Evolutionary conservation across 1,140 invertebrate species (phyloP).

Genomic region (Nephotettix cincticeps): DNA sequence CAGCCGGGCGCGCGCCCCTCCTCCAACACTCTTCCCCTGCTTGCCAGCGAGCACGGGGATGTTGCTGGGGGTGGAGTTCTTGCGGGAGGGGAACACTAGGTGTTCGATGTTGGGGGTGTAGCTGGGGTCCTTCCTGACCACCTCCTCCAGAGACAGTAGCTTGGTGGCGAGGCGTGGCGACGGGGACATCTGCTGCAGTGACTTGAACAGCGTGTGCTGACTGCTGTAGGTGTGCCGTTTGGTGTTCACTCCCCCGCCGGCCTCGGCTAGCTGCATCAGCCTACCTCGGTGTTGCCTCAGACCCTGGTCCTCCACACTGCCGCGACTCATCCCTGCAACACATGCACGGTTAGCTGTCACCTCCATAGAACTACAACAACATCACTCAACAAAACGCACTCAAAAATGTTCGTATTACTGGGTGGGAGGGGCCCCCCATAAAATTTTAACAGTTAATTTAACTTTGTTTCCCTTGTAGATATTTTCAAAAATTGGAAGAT

Average conservation of each 20-base stretch:
- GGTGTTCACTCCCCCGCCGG: neutral
- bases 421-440: no score
- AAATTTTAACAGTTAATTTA: no score
- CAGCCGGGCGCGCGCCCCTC: conserved; percentile 45
- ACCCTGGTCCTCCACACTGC: conserved; percentile 11
- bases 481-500: no score
- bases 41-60: conserved; percentile 31
- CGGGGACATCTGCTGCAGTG: conserved; percentile 16
- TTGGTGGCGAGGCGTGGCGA: conserved; percentile 15
- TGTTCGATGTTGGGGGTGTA: conserved; percentile 61
- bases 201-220: conserved; percentile 25
- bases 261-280: conserved; percentile 21
- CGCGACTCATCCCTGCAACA: conserved; percentile 19
- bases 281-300: conserved; percentile 18
- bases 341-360: no score
- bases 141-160: conserved; percentile 22
- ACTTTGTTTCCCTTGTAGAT: no score
- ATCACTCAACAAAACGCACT: no score
- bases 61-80: conserved; percentile 16
- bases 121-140: conserved; percentile 42
- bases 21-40: conserved; percentile 43
- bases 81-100: conserved; percentile 50
- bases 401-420: no score
- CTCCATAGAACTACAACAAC: no score
- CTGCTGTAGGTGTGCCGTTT: conserved; percentile 23